These are phyloP conservation scores for Seira sanloemensis DNA, from an alignment of 2,888 invertebrate genomes.

Conservation along the genomic window DNA sequence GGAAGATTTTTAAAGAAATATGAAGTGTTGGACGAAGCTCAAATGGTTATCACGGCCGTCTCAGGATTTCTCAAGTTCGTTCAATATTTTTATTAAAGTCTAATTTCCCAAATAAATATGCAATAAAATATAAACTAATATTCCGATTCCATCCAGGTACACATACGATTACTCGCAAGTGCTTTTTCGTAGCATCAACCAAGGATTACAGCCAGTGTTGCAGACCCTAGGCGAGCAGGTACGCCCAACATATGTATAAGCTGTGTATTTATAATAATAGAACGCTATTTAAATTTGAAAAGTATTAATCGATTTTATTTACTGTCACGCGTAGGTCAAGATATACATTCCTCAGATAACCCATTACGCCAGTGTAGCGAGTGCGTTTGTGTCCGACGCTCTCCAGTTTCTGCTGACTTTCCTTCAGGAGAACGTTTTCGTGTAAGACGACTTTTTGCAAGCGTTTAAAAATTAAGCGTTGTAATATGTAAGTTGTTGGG, in stretches of 20 bases:
- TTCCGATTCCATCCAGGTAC: too few relatives aligned
- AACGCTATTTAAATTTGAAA: neutral
- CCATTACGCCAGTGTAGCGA: conserved; percentile 56
- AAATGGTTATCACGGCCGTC: conserved; percentile 49
- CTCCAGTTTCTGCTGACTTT: conserved; percentile 48
- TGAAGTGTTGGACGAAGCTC: conserved; percentile 69
- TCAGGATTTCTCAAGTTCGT: conserved; percentile 61
- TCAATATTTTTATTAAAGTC: too few relatives aligned
- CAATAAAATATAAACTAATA: too few relatives aligned
- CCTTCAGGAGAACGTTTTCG: conserved; percentile 71
- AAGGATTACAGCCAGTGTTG: conserved; percentile 73
- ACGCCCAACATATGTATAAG: neutral
- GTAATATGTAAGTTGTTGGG: too few relatives aligned
- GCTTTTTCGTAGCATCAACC: conserved; percentile 72
- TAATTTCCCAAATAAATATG: too few relatives aligned
- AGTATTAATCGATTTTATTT: conserved; percentile 21
- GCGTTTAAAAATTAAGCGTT: too few relatives aligned
- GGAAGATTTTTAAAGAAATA: conserved; percentile 71
- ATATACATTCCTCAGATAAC: conserved; percentile 73
- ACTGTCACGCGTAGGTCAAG: conserved; percentile 70
- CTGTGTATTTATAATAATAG: too few relatives aligned
- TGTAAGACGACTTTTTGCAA: conserved; percentile 66
- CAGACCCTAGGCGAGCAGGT: conserved; percentile 72
- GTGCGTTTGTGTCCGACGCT: conserved; percentile 45
- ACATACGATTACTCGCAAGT: conserved; percentile 62